Conservation (phyloP, 2,888 invertebrate species). For the Ochropleura leucogaster region DNA sequence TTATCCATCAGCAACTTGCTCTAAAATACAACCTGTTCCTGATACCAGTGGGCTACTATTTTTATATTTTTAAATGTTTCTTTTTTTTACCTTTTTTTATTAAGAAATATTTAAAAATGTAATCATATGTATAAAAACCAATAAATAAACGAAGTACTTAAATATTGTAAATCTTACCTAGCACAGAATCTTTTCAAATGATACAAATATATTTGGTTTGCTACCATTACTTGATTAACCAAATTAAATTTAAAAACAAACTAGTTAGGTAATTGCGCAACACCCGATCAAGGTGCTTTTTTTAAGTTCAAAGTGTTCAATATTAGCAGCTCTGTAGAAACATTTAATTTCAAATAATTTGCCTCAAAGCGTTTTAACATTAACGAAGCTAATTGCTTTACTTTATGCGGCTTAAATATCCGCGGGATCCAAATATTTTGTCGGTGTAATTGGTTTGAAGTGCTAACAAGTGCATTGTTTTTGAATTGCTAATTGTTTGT, state of each 20-base stretch:
- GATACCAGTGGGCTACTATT: too few species aligned
- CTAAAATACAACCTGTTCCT: too few species aligned
- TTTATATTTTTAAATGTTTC: too few species aligned
- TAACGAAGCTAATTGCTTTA: constrained; percentile 39
- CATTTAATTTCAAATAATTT: constrained; percentile 22
- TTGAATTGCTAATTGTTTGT: constrained; percentile 28
- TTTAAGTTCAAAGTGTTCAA: neutral
- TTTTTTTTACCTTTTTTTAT: too few species aligned
- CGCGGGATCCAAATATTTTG: constrained; percentile 29
- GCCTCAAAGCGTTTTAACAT: constrained; percentile 21
- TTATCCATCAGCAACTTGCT: too few species aligned
- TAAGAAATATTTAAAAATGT: too few species aligned
- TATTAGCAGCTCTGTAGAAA: neutral
- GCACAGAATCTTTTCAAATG: neutral
- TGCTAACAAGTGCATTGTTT: constrained; percentile 23
- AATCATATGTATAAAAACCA: too few species aligned
- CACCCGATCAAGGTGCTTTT: neutral
- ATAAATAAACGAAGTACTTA: neutral
- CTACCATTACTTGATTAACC: neutral
- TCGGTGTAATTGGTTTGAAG: constrained; percentile 34
- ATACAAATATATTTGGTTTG: neutral
- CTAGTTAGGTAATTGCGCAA: neutral
- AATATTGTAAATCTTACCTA: neutral
- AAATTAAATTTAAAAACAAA: neutral
- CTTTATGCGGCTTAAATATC: constrained; percentile 31